Base-by-base conservation (phyloP, 2,797 vertebrate species). In the Ara ararauna region DNA sequence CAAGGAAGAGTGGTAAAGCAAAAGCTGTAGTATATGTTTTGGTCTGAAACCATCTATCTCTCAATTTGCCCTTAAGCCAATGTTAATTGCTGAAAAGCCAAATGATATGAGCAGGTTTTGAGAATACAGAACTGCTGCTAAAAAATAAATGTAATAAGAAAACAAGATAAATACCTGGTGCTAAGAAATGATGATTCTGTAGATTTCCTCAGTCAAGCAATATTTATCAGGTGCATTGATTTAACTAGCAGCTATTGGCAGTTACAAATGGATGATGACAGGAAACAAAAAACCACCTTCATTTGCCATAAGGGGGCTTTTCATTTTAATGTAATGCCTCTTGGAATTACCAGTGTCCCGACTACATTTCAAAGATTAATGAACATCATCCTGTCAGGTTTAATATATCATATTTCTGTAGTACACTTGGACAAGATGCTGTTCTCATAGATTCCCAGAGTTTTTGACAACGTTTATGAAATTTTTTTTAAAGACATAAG, bases 251-350 rank as follows among this genome's bases (percentile, higher is more conserved):
- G 97, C 97, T 97, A 97, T 96, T 93, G 97, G 96, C 97, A 97
- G 94, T 97, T 97, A 97, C 96, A 98, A 98, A 98, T 97, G 95
- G 97, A 97, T 97, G 95, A 94, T 95, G 97, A 97, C 96, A 97
- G 93, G 93, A 97, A 96, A 97, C 96, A 97, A 94, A 97, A 97
- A 97, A 80, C 51, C 95, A 89, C 95, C 95, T 94, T 97, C 94
- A 91, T 89, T 96, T 89, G 94, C 97, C 93, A 94, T 95, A 92
- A 97, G 93, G 94, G 94, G 92, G 93, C 92, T 96, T 96, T 97
- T 96, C 95, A 97, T 97, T 97, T 97, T 97, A 96, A 97, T 94
- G 94, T 94, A 90, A 86, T 87, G 92, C 92, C 95, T 97, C 97
- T 96, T 95, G 97, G 97, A 97, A 97, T 97, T 93, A 83, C 96